Conservation (phyloP, 2,888 invertebrate genomes). For the Cynaeus angustus region DNA sequence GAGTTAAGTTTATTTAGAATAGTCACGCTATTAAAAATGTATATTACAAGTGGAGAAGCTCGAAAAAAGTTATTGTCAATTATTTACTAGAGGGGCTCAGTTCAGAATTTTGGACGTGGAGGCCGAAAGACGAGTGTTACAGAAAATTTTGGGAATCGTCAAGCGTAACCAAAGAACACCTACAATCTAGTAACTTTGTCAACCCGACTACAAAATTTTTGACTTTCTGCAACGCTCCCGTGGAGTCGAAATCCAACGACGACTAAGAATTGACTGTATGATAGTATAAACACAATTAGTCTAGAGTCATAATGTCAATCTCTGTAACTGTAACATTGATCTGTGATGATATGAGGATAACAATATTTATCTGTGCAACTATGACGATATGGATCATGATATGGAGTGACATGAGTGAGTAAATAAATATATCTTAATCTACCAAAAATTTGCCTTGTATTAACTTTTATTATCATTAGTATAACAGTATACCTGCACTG, state of each 20-base stretch:
- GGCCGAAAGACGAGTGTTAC: too few relatives aligned
- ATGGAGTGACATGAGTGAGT: slow-evolving; percentile 37
- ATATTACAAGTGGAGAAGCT: slow-evolving; percentile 39
- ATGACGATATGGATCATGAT: slow-evolving; percentile 38
- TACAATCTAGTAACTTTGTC: too few relatives aligned
- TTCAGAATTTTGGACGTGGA: too few relatives aligned
- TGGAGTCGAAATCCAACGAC: too few relatives aligned
- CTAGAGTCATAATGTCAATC: slow-evolving; percentile 51
- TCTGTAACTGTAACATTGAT: slow-evolving; percentile 34
- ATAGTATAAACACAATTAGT: slow-evolving; percentile 48
- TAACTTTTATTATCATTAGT: too few relatives aligned
- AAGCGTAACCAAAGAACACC: too few relatives aligned
- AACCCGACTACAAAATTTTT: too few relatives aligned
- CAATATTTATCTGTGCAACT: slow-evolving; percentile 14
- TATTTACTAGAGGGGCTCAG: background rate
- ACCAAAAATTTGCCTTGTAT: background rate
- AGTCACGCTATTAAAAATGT: slow-evolving; percentile 42
- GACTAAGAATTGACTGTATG: slow-evolving; percentile 4
- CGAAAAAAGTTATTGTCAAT: slow-evolving; percentile 44
- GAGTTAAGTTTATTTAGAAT: slow-evolving; percentile 42
- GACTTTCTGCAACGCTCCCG: too few relatives aligned
- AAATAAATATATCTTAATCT: slow-evolving; percentile 3
- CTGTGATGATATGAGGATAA: slow-evolving; percentile 15
- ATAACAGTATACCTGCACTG: slow-evolving; percentile 38
- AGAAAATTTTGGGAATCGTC: too few relatives aligned